Base-by-base conservation (phyloP, 2,888 invertebrate genomes). In the Rotaria sp. region DNA sequence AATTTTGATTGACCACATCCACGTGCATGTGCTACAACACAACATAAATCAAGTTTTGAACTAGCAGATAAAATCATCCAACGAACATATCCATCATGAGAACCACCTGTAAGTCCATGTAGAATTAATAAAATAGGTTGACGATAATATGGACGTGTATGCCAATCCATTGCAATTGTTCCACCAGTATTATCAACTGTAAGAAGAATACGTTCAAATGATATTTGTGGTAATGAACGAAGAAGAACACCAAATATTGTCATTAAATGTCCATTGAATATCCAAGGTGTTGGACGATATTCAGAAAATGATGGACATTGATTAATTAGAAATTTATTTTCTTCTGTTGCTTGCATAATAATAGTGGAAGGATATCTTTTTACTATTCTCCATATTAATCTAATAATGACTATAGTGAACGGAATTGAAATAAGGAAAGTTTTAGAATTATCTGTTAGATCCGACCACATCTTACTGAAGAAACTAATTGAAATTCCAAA, bases 241-340 rank as follows among this genome's bases (percentile, higher is more conserved):
- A 84, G 59, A 24, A 85, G 84, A 67, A 84, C 84, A 35, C 85
- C 50, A 11, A 84, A 67, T 48, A 85, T 38, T 38, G 87, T 87
- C 38, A 84, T 87, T 30, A 85, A 13, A 11, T 84, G 52, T 21
- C 85, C 38, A 45, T 85, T 80, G 41, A 87, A 85, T 41, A 85
- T 80, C 87, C 87, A 87, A 15, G 85, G 50, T 57, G 86, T 86
- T 50, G 86, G 86, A 50, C 85, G 85, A 75, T 86, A 86, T 45
- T 85, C 86, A 35, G 13, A 21, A 45, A 80, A 45, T 45, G 41
- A 45, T 45, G 80, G 80, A n/a, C 80, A 80, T 26, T 41, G 41
- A 11, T 45, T 3, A 80, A 80, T 41, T 26, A 80, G 38, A 13
- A 45, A 45, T 15, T 45, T 41, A 45, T 80, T 80, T 45, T 45